Conservation (phyloP, 2,797 vertebrate genomes). For the Crotalus adamanteus region DNA sequence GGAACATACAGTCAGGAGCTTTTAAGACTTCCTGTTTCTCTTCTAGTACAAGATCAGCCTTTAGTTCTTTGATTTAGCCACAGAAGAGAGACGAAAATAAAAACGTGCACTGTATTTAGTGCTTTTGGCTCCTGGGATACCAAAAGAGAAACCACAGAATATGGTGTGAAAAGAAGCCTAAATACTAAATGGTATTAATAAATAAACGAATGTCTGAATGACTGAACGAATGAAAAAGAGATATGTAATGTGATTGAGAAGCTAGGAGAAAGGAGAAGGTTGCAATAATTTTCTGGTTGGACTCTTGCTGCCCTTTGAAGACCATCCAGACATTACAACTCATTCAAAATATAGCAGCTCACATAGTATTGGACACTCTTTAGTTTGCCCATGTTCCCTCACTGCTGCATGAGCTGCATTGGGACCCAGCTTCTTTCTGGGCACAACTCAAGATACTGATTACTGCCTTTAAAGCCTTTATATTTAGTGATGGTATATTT, state of each 20-base stretch:
- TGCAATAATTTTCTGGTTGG: background rate
- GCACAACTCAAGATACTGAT: background rate
- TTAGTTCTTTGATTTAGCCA: background rate
- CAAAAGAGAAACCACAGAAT: background rate
- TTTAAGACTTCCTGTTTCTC: background rate
- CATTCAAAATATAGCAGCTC: background rate
- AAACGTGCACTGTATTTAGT: background rate
- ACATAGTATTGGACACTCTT: background rate
- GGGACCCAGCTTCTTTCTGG: background rate
- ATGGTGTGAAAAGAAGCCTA: background rate
- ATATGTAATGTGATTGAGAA: background rate
- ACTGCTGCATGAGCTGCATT: background rate
- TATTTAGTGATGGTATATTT: background rate
- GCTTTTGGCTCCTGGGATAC: background rate
- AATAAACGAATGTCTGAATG: background rate
- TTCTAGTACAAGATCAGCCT: background rate
- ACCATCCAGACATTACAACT: background rate
- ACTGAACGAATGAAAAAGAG: background rate
- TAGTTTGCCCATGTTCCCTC: background rate
- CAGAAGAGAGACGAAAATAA: background rate
- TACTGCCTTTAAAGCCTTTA: background rate
- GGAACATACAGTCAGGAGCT: background rate
- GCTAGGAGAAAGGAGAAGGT: background rate
- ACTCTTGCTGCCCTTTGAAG: background rate
- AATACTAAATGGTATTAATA: background rate